phyloP scores from a whole-genome alignment of 2,797 vertebrate genomes.

The Paramormyrops hopkinsi region DNA sequence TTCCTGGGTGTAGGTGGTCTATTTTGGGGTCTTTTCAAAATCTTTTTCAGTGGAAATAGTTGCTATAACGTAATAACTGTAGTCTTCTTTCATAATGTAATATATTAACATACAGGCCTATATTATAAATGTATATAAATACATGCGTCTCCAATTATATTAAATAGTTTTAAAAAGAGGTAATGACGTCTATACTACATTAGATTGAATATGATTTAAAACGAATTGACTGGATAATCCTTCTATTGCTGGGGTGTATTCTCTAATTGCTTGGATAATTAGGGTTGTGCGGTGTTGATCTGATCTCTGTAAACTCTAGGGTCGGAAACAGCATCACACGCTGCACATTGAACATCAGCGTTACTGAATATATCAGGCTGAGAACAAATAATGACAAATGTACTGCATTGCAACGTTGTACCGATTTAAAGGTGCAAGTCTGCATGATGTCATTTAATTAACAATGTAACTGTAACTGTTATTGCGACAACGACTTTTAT shows the following conservation, averaged over 20 bases:
- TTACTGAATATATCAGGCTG: neutral
- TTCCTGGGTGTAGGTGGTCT: neutral
- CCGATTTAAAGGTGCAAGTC: neutral
- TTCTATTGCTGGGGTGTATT: neutral
- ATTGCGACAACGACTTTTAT: neutral
- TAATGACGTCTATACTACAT: neutral
- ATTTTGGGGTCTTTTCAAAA: slow-evolving; percentile 8
- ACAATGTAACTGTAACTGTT: neutral
- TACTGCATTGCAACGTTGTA: neutral
- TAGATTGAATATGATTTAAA: neutral
- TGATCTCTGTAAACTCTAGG: neutral
- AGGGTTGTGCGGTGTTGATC: neutral
- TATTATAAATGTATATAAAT: neutral
- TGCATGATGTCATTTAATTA: neutral
- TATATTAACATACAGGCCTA: neutral
- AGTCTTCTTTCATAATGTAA: slow-evolving; percentile 10
- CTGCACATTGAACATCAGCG: neutral
- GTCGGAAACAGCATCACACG: neutral
- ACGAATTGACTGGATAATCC: neutral
- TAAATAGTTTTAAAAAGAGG: neutral
- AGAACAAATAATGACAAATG: neutral
- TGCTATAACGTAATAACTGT: neutral
- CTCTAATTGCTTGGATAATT: neutral
- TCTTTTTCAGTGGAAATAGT: neutral
- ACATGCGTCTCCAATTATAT: neutral